phyloP scores from a whole-genome alignment of 1,140 invertebrate species.

The Drosophila tropicalis region DNA sequence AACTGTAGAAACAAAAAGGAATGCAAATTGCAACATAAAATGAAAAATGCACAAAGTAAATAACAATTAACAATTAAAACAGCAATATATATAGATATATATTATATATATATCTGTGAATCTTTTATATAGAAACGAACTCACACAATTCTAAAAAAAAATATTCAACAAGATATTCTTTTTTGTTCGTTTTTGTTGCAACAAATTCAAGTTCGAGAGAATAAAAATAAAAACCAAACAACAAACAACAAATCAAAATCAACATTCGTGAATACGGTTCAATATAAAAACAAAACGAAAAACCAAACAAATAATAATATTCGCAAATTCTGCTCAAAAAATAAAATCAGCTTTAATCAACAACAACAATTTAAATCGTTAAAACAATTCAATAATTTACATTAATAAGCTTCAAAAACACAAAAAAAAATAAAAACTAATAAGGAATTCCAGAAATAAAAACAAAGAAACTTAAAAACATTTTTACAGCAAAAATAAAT shows the following conservation, averaged over 20 bases:
- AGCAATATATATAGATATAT: slow-evolving; percentile 6
- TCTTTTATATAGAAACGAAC: slow-evolving; percentile 10
- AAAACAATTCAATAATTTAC: slow-evolving; percentile 4
- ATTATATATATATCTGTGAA: background rate
- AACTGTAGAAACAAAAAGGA: background rate
- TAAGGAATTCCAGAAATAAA: slow-evolving; percentile 3
- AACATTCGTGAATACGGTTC: slow-evolving; percentile 6
- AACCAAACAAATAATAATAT: no score
- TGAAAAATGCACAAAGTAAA: slow-evolving; percentile 12
- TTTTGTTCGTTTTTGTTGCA: background rate
- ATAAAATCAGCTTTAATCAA: background rate
- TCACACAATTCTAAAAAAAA: slow-evolving; percentile 9
- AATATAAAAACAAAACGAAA: slow-evolving; percentile 4
- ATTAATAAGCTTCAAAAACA: slow-evolving; percentile 7
- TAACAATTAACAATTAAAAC: slow-evolving; percentile 13
- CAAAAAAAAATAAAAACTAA: background rate
- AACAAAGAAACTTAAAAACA: background rate
- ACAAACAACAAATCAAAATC: background rate
- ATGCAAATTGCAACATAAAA: slow-evolving; percentile 12
- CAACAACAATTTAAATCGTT: background rate
- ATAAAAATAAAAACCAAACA: background rate
- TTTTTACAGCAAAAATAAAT: slow-evolving; percentile 7
- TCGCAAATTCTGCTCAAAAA: slow-evolving; percentile 7
- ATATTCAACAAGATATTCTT: slow-evolving; percentile 9
- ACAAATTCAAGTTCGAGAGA: background rate